Conservation (phyloP, 2,888 invertebrate species). For the Ferrisia virgata region DNA sequence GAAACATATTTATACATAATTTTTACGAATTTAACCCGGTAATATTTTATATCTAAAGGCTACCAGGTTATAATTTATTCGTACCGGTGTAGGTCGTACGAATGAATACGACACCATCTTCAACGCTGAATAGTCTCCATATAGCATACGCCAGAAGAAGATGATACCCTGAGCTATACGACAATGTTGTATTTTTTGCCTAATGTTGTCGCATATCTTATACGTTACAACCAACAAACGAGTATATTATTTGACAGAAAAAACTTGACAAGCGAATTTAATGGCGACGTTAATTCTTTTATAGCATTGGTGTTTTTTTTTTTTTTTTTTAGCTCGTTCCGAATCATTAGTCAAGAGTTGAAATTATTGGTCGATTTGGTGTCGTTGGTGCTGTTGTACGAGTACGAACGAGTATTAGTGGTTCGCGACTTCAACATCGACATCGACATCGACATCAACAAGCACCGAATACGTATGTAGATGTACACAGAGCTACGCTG, state of each 20-base stretch:
- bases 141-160: not conserved
- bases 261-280: conserved; percentile 17
- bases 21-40: too few relatives aligned
- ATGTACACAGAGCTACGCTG: too few relatives aligned
- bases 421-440: not conserved
- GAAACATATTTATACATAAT: too few relatives aligned
- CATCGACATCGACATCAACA: not conserved
- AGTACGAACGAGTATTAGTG: too few relatives aligned
- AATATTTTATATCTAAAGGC: too few relatives aligned
- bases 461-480: not conserved
- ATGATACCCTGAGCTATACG: not conserved
- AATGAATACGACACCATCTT: not conserved
- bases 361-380: conserved; percentile 40
- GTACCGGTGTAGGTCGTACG: not conserved
- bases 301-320: not conserved
- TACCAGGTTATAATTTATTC: not conserved
- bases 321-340: too few relatives aligned
- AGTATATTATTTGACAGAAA: not conserved
- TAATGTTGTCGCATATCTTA: not conserved
- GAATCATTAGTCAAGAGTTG: conserved; percentile 38
- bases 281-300: conserved; percentile 28
- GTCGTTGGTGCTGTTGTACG: not conserved
- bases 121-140: not conserved
- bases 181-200: not conserved
- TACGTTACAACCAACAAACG: not conserved